phyloP scores from a whole-genome alignment of 1,140 invertebrate species.

The Procambarus clarkii region DNA sequence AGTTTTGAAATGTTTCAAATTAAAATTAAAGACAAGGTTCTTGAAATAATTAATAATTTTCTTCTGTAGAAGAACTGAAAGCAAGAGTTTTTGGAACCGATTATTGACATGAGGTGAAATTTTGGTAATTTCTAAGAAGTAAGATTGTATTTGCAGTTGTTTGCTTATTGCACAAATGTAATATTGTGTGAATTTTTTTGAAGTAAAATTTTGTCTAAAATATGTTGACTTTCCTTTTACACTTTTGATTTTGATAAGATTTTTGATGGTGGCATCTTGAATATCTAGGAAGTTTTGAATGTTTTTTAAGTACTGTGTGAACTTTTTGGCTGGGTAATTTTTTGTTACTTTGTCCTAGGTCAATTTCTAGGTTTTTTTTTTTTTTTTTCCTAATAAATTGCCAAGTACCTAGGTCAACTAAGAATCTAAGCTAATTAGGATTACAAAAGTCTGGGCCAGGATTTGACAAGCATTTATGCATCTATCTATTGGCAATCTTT shows the following conservation, averaged over 20 bases:
- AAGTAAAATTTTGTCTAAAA: slow-evolving; percentile 13
- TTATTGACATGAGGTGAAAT: neutral
- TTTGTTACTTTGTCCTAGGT: neutral
- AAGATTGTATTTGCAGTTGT: slow-evolving; percentile 8
- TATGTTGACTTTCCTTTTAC: neutral
- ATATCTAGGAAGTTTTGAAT: too few species aligned
- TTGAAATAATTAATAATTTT: neutral
- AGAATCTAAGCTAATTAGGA: too few species aligned
- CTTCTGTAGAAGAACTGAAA: neutral
- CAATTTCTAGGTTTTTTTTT: neutral
- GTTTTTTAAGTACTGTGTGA: neutral
- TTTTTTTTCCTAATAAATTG: too few species aligned
- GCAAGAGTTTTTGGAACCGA: neutral
- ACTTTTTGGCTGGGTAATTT: too few species aligned
- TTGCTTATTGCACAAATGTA: slow-evolving; percentile 28
- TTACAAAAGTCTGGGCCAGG: too few species aligned
- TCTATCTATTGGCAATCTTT: too few species aligned
- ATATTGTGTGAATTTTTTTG: neutral
- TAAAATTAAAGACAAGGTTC: neutral
- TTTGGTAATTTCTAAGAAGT: neutral
- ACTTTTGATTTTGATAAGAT: neutral
- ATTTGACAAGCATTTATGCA: too few species aligned
- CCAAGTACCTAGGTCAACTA: too few species aligned
- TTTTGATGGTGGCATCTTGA: neutral
- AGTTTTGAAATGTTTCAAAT: neutral